A percentile compares a stretch with the other conserved stretches of the same genome.
These are phyloP conservation scores for Nasonia oneida DNA, from an alignment of 2,888 invertebrate species.

Conservation along the genomic window DNA sequence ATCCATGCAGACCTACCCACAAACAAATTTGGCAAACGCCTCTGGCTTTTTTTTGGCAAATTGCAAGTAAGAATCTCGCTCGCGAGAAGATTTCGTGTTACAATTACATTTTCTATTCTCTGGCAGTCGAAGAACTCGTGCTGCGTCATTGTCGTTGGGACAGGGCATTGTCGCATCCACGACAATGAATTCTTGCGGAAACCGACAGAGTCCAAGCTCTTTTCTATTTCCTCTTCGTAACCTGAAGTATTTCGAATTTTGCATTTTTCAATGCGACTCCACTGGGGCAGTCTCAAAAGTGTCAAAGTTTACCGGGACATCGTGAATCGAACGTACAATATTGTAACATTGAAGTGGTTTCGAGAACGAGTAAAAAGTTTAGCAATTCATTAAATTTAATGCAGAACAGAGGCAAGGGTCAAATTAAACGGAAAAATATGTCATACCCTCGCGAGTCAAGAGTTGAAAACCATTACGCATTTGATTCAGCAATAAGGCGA, in stretches of 20 bases:
- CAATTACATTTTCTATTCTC: conserved; percentile 51
- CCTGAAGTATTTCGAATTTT: conserved; percentile 35
- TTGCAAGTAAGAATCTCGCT: background rate
- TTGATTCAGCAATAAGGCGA: background rate
- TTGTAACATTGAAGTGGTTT: background rate
- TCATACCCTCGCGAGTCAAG: background rate
- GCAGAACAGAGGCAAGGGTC: background rate
- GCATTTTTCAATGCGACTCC: background rate
- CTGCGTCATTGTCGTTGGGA: conserved; percentile 70
- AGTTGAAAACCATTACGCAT: background rate
- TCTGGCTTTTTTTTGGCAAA: background rate
- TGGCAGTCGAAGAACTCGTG: conserved; percentile 64
- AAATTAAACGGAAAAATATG: background rate
- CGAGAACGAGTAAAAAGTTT: no score
- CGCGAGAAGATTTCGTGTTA: conserved; percentile 39
- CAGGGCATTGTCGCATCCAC: conserved; percentile 52
- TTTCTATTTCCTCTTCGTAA: conserved; percentile 33
- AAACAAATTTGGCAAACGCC: conserved; percentile 17
- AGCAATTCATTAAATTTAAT: no score
- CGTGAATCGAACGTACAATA: background rate
- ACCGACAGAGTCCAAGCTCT: conserved; percentile 28
- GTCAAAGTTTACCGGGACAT: background rate
- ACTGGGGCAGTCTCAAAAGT: conserved; percentile 30
- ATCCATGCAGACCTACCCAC: background rate
- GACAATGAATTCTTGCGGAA: conserved; percentile 64